Base-by-base conservation (phyloP, 1,140 invertebrate genomes). In the Drosophila sturtevanti region DNA sequence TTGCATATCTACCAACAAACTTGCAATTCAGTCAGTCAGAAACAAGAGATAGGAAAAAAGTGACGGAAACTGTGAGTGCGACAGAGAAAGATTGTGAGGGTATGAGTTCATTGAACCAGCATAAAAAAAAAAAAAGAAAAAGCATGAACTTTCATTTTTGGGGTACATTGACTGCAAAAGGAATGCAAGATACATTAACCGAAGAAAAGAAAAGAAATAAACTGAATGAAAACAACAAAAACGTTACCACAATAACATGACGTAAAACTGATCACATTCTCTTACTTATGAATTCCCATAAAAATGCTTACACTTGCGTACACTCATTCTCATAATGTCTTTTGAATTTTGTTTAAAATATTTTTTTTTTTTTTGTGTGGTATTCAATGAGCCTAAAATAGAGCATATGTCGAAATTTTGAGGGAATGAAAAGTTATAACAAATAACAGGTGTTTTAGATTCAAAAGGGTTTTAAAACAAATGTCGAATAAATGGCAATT, bases 91-190 rank as follows among this genome's bases (percentile, higher is more conserved):
- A 54, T 21, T 11, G 65, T 27, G 37, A 31, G 18, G 21, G 56
- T 2, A 34, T 21, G 56, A 59, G 56, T 56, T 56, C 54, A 56
- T 34, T 56, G 54, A 56, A 56, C 54, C 14, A 56, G 12, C 54
- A 35, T 31, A 27, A 34, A 18, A 27, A 31, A n/a, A 27, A 55
- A 55, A 27, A 31, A 27, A 31, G 22, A 27, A 55, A 55, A 27
- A 31, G 16, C 38, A 60, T 37, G 41, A 62, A 62, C 60, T 62
- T 62, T 62, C 60, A 31, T 44, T 62, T 62, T 38, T 56, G 31
- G 24, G 24, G 60, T 41, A 18, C 55, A 67, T 63, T 62, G 60
- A 62, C 60, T 48, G 41, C 41, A 48, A 4, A 31, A 48, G 41
- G 41, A 48, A 48, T 48, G 41, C 41, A 48, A 48, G 16, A 44